Evolutionary conservation across 53 echinoderm and acorn worm genomes (phyloP).

Genomic region (Glandiceps talaboti): DNA sequence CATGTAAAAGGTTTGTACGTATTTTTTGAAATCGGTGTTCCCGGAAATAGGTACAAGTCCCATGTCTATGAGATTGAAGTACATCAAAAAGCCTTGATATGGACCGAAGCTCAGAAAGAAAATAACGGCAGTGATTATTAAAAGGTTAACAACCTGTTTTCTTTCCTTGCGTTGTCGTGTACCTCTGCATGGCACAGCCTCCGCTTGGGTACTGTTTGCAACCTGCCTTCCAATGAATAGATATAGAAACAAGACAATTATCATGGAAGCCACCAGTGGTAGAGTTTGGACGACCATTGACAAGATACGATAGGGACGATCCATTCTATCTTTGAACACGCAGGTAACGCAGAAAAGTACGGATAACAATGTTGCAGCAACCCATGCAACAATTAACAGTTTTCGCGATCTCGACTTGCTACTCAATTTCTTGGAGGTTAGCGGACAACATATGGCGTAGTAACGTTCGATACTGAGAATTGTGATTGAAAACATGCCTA

Average conservation of each 20-base stretch:
- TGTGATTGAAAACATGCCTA: neutral
- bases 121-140: neutral
- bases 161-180: neutral
- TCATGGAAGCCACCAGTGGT: neutral
- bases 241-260: neutral
- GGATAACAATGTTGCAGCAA: neutral
- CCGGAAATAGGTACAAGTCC: too few species aligned
- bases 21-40: neutral
- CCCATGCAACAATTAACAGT: neutral
- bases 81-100: neutral
- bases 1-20: neutral
- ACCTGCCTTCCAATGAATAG: neutral
- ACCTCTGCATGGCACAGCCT: neutral
- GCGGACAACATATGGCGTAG: neutral
- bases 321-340: too few species aligned
- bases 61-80: neutral
- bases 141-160: neutral
- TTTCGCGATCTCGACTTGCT: neutral
- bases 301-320: neutral
- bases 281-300: neutral
- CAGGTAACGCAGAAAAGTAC: neutral
- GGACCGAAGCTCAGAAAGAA: neutral
- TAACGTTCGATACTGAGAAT: neutral
- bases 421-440: neutral
- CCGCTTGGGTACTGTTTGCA: neutral